Evolutionary conservation across 1,140 invertebrate genomes (phyloP), one percentile per base, ranked within the genome.

Genomic region (Aphidius gifuensis): DNA sequence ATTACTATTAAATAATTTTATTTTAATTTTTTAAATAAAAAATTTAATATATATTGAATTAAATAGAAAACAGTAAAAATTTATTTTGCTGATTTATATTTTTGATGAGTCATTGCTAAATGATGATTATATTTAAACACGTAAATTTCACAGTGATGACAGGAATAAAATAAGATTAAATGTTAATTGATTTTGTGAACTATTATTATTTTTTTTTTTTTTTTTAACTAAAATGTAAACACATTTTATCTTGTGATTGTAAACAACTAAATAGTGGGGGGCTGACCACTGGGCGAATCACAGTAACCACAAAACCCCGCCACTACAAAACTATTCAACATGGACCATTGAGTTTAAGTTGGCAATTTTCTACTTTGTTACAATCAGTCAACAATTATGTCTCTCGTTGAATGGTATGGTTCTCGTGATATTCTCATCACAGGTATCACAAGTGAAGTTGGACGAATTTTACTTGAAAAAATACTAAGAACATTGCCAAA

Each of bases 381-480:
- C 8, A 55, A 16, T 39, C 50, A 76, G 73, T 75, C 60, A 64
- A 62, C 42, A 58, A 70, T 47, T 50, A 78, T 78, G 76, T 66
- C 73, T 68, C 69, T 77, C 6, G 11, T 60, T 56, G 73, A 78
- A 32, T 78, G 75, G 74, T 78, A 72, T 71, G 62, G 53, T 23
- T 59, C 69, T 6, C 73, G 72, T 39, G 67, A 71, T 63, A 62
- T 78, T 1, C 71, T 78, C 32, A 55, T 78, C 4, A 76, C 70
- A 0, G 76, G 76, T 60, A 74, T 69, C 4, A 77, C 74, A 11
- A 75, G 75, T 55, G 69, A 75, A 42, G 54, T 77, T 5, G 76
- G 76, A 38, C 64, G 64, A 4, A 62, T 58, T 38, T 43, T 78
- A 8, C 58, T 78, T 6, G 76, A 78, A 55, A 78, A 78, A 61